A percentile compares a stretch with the other conserved stretches of the same genome.
Conservation (phyloP, 2,888 invertebrate genomes). For the Drosophila birchii region DNA sequence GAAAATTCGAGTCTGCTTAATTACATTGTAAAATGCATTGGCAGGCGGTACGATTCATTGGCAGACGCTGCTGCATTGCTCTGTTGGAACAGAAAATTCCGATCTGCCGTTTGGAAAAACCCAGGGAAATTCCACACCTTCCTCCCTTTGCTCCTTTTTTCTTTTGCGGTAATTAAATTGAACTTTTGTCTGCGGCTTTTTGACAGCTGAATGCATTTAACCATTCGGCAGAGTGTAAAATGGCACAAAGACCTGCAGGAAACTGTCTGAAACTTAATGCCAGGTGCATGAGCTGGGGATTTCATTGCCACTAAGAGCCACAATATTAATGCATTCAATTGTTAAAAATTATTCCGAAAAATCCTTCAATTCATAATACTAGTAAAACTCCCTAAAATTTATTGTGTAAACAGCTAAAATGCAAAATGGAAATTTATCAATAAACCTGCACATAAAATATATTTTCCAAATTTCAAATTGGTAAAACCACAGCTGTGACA, state of each 20-base stretch:
- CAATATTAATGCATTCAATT: not conserved
- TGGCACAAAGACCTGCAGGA: slow-evolving; percentile 35
- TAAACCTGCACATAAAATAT: not conserved
- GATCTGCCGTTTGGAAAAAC: slow-evolving; percentile 4
- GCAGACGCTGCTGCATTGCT: slow-evolving; percentile 5
- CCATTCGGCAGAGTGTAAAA: slow-evolving; percentile 42
- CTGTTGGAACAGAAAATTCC: slow-evolving; percentile 5
- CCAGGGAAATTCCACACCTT: slow-evolving; percentile 18
- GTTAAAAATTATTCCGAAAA: not conserved
- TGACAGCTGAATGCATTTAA: slow-evolving; percentile 49
- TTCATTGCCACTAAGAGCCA: not conserved
- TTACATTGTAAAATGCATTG: slow-evolving; percentile 62
- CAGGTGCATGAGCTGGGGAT: not conserved
- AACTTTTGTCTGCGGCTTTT: slow-evolving; percentile 45
- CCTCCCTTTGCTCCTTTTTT: slow-evolving; percentile 45
- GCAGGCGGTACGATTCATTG: slow-evolving; percentile 29
- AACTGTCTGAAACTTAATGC: slow-evolving; percentile 12
- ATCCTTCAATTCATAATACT: too few species aligned
- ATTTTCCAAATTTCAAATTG: not conserved
- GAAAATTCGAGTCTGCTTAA: slow-evolving; percentile 50
- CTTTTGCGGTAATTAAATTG: slow-evolving; percentile 55
- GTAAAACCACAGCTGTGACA: not conserved
- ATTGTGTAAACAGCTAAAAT: not conserved
- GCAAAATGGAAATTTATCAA: not conserved
- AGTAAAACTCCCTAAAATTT: too few species aligned